Evolutionary conservation across 2,888 invertebrate genomes (phyloP).

Genomic region (Melinopterus prodromus): DNA sequence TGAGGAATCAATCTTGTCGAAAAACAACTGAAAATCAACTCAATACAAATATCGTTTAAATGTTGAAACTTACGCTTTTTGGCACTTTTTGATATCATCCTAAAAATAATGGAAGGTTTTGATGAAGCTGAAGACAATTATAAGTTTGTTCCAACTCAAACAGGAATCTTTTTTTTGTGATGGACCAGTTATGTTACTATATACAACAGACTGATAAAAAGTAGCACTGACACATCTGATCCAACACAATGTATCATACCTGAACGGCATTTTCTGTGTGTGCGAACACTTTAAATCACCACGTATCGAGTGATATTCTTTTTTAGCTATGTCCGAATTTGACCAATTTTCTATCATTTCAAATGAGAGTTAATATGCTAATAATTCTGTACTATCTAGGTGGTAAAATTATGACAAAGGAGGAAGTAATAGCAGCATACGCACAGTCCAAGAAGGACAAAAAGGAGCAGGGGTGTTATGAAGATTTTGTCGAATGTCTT

Average conservation of each 20-base stretch:
- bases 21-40: too few relatives aligned
- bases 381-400: conserved; percentile 55
- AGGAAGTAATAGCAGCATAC: conserved; percentile 97
- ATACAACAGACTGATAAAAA: too few relatives aligned
- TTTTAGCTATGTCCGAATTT: too few relatives aligned
- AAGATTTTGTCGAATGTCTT: conserved; percentile 99
- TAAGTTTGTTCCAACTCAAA: background rate
- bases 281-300: too few relatives aligned
- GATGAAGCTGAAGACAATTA: background rate
- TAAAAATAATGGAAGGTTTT: too few relatives aligned
- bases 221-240: too few relatives aligned
- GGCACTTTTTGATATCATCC: too few relatives aligned
- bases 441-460: conserved; percentile 90
- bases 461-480: conserved; percentile 92
- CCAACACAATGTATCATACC: background rate
- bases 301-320: too few relatives aligned
- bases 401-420: conserved; percentile 90
- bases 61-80: too few relatives aligned
- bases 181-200: background rate
- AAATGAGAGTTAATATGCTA: background rate
- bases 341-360: too few relatives aligned
- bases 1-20: too few relatives aligned
- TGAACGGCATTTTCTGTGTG: background rate
- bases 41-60: too few relatives aligned
- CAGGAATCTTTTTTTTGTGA: background rate